phyloP scores from a whole-genome alignment of 2,888 invertebrate species.

The Drosophila cyrtoloma region DNA sequence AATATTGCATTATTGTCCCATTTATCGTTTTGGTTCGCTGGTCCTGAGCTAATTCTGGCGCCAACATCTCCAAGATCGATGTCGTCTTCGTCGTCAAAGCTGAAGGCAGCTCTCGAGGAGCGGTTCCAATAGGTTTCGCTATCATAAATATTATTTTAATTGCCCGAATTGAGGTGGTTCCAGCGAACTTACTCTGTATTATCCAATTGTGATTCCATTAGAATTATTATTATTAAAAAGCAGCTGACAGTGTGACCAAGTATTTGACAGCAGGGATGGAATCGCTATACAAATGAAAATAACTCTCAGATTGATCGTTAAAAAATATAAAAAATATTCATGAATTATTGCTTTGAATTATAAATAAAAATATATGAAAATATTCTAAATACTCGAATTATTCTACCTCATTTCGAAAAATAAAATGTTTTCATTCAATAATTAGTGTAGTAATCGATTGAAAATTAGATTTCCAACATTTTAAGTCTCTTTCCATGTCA shows the following conservation, averaged over 20 bases:
- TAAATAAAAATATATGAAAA: background rate
- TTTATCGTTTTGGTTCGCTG: constrained; percentile 43
- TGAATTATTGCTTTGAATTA: background rate
- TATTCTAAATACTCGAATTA: background rate
- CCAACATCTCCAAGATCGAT: constrained; percentile 23
- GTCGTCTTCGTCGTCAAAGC: constrained; percentile 93
- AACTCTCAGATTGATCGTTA: background rate
- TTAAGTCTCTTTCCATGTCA: background rate
- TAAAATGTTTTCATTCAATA: background rate
- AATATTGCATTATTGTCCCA: constrained; percentile 71
- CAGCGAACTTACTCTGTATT: constrained; percentile 38
- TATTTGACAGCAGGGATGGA: background rate
- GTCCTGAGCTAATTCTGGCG: constrained; percentile 15
- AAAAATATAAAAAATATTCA: background rate
- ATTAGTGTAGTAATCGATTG: background rate
- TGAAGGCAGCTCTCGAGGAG: constrained; percentile 90
- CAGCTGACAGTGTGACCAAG: constrained; percentile 48
- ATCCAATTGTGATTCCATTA: constrained; percentile 58
- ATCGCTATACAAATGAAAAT: background rate
- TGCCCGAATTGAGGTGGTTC: background rate
- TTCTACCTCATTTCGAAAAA: background rate
- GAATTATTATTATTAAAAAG: constrained; percentile 11
- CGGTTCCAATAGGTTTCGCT: constrained; percentile 93
- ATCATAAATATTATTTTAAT: constrained; percentile 77
- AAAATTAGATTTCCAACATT: background rate